A percentile compares a stretch with the other conserved stretches of the same genome.
These are phyloP conservation scores for Coregonus sp. DNA, from an alignment of 2,797 vertebrate genomes.

Conservation along the genomic window DNA sequence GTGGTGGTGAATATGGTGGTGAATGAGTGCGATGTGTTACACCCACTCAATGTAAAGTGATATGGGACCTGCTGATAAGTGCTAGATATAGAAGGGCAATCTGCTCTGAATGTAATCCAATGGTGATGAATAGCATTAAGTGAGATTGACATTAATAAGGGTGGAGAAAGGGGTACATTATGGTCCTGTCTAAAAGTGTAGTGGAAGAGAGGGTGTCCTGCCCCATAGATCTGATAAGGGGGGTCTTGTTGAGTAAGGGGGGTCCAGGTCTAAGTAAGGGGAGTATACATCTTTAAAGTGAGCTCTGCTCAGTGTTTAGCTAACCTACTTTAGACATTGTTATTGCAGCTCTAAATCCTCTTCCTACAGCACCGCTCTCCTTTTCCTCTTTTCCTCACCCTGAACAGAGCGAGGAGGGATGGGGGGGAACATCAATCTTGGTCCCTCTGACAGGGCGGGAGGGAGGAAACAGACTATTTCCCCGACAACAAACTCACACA, in stretches of 20 bases:
- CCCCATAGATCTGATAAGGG: slow-evolving; percentile 60
- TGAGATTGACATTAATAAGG: background rate
- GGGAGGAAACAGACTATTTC: slow-evolving; percentile 29
- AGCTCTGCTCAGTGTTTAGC: slow-evolving; percentile 62
- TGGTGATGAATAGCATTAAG: background rate
- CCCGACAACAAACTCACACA: slow-evolving; percentile 14
- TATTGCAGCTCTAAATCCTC: slow-evolving; percentile 62
- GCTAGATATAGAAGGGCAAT: slow-evolving; percentile 23
- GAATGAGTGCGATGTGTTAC: background rate
- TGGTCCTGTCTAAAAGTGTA: background rate
- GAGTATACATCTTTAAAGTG: background rate
- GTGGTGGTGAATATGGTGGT: background rate
- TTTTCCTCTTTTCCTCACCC: slow-evolving; percentile 28
- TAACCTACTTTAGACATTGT: slow-evolving; percentile 63
- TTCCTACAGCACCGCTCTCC: slow-evolving; percentile 36
- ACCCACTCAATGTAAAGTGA: slow-evolving; percentile 30
- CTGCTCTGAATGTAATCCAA: background rate
- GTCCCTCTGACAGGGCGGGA: slow-evolving; percentile 37
- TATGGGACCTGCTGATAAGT: slow-evolving; percentile 53
- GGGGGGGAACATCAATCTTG: slow-evolving; percentile 45
- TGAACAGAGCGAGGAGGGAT: slow-evolving; percentile 21
- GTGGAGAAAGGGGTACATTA: background rate
- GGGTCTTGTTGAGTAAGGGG: slow-evolving; percentile 14
- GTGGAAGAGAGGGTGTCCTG: slow-evolving; percentile 37
- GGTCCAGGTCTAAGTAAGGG: slow-evolving; percentile 28